phyloP scores from a whole-genome alignment of 2,888 invertebrate species.

The Alviniconcha strummeri region DNA sequence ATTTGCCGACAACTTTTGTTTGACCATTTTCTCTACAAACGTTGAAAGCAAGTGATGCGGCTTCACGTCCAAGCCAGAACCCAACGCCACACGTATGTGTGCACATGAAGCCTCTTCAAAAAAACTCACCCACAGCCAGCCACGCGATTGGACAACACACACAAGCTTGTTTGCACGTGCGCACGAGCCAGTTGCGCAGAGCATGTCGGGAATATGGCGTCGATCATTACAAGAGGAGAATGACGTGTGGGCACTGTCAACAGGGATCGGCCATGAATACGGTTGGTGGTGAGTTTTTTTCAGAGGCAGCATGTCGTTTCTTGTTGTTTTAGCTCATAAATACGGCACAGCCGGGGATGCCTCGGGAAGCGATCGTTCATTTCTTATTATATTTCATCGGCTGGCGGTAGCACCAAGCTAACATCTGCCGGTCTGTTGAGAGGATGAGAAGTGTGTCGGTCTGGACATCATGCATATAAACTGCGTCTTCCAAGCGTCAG shows the following conservation, averaged over 20 bases:
- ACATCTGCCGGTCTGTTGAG: no score
- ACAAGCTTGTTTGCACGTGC: constrained; percentile 19
- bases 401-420: no score
- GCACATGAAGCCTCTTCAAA: constrained; percentile 9
- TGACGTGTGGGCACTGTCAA: neutral
- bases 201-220: constrained; percentile 27
- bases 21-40: neutral
- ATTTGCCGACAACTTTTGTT: neutral
- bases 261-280: neutral
- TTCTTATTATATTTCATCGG: no score
- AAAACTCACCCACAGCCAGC: neutral
- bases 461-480: no score
- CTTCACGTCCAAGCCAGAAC: constrained; percentile 4
- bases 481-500: no score
- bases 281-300: neutral
- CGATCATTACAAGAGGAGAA: neutral
- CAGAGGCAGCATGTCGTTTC: no score
- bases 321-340: no score
- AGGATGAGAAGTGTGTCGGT: no score
- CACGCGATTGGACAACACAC: neutral
- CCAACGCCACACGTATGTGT: neutral
- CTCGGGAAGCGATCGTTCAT: no score
- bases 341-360: neutral
- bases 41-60: neutral
- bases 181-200: neutral